phyloP scores from a whole-genome alignment of 2,797 vertebrate species.

The Gymnothorax reevesii region DNA sequence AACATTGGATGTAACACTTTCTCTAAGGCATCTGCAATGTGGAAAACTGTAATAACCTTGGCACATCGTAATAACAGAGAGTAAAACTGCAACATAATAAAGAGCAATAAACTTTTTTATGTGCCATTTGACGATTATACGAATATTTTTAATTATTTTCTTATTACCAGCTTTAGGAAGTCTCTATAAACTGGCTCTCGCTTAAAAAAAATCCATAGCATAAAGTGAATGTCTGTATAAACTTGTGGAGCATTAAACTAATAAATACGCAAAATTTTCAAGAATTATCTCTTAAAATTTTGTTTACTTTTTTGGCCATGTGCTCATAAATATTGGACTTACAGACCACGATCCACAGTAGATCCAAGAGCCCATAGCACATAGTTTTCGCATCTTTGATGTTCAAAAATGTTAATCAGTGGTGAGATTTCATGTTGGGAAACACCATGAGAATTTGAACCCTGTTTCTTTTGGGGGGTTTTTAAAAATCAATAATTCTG shows the following conservation, averaged over 20 bases:
- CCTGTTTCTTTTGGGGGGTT: too few relatives aligned
- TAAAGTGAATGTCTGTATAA: not conserved
- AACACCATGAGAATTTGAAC: not conserved
- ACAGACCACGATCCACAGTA: not conserved
- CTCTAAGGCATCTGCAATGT: not conserved
- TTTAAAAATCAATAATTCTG: too few relatives aligned
- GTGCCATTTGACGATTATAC: not conserved
- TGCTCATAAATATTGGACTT: not conserved
- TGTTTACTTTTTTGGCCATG: not conserved
- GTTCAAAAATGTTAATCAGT: not conserved
- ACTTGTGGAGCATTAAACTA: not conserved
- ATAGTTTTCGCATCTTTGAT: not conserved
- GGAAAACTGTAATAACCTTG: not conserved
- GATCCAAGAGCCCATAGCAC: not conserved
- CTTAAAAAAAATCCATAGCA: not conserved
- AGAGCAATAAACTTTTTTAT: not conserved
- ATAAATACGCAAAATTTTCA: not conserved
- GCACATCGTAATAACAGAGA: not conserved
- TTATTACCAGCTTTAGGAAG: not conserved
- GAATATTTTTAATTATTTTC: not conserved
- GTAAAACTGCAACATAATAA: not conserved
- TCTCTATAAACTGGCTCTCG: not conserved
- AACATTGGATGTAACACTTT: not conserved
- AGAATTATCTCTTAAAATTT: not conserved
- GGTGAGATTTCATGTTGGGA: not conserved